Evolutionary conservation across 2,797 vertebrate genomes (phyloP), one percentile per base, ranked within the genome.

Genomic region (Microchirus variegatus): DNA sequence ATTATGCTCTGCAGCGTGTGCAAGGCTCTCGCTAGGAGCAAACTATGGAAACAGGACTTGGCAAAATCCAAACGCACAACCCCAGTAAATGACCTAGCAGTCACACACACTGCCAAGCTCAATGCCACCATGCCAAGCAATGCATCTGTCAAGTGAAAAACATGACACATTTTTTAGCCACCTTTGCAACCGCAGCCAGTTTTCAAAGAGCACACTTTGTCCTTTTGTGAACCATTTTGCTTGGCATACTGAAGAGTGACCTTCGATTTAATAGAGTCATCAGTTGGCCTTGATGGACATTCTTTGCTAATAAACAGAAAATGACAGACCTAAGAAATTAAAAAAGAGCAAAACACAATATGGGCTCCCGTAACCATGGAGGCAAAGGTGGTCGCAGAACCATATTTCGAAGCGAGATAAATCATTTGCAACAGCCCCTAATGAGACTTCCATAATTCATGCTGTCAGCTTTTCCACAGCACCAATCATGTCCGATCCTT

Each of bases 131-230:
- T 89, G 90, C 93, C 92, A 93, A 91, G 89, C 85, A 68, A 84
- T 87, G 91, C 92, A 94, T 93, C 92, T 94, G 91, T 93, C 91
- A 85, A 92, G 90, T 90, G 87, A 90, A 87, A 91, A 93, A 90
- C 87, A 90, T 84, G 83, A 82, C 90, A 91, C 88, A 72, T 91
- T 89, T 92, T 16, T 87, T 84, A 81, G 86, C 78, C 89, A 90
- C 89, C 89, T 92, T 87, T 89, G 84, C 73, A 52, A 70, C 81
- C 59, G 75, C 72, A 69, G 84, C 85, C 89, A 91, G 85, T 89
- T 86, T 85, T 82, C 71, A 83, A 84, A 92, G 85, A 84, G 78
- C 84, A 81, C 88, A 87, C 80, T 88, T 85, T 90, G 78, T 86
- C 77, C 85, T 85, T 83, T 85, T 83, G 81, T 63, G 70, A 88